Base-by-base conservation (phyloP, 2,888 invertebrate species). In the Zonitis immaculata region DNA sequence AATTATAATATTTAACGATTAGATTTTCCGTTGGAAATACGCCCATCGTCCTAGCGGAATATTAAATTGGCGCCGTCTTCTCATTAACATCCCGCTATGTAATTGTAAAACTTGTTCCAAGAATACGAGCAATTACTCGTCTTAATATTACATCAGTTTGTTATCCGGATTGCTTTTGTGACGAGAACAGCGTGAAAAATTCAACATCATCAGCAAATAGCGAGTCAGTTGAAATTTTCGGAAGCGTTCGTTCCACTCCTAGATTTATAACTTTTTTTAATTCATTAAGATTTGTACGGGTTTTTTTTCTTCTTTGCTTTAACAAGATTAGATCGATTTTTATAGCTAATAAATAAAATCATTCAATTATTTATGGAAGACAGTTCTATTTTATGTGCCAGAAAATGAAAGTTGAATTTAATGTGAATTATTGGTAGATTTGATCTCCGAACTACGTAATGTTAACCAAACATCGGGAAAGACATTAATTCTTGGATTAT, bases 401-500 rank as follows among this genome's bases (percentile, higher is more conserved):
- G 64, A 62, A 61, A 64, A 64, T 60, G 62, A 60, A 61, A 61
- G 62, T 64, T 60, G 56, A 35, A 16, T 9, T 16, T 14, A 35
- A 59, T 57, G 55, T 56, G 58, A 64, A 54, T 60, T 62, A 62
- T 64, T 60, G 54, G 58, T 46, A 51, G 50, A 52, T 52, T 52
- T 57, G 57, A 61, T 58, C 56, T n/a, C 52, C 55, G 30, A 5
- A 30, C 30, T 2, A 12, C 12, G 49, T 57, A 49, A 48, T 42
- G 49, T 42, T 52, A 47, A 47, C 47, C 39, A 47, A 47, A 26
- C 26, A 52, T 52, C 43, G 47, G 56, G 44, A 49, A 56, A 57
- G 54, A 50, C 63, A 63, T 61, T 61, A 63, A 63, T 63, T 60
- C 60, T 52, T 46, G 61, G 61, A 63, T 63, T 60, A 63, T 52